A percentile compares a stretch with the other conserved stretches of the same genome.
Evolutionary conservation across 2,797 vertebrate genomes (phyloP).

Genomic region (Etheostoma nigrum): DNA sequence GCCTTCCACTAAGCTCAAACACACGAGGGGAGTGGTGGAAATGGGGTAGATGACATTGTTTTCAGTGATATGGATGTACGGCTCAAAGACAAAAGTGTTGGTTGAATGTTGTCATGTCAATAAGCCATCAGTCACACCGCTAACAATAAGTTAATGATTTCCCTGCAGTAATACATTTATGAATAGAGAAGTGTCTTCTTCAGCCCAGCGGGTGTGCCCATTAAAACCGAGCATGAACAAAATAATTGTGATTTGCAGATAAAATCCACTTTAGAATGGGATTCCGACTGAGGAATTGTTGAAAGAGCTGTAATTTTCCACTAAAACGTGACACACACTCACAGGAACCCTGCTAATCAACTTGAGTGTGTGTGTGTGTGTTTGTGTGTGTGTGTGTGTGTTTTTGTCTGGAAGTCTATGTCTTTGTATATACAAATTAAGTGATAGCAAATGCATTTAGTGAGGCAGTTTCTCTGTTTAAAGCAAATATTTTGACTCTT

Average conservation of each 20-base stretch:
- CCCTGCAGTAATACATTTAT: conserved; percentile 87
- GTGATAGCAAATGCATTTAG: conserved; percentile 37
- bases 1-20: conserved; percentile 77
- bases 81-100: conserved; percentile 76
- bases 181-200: conserved; percentile 86
- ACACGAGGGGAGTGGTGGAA: conserved; percentile 68
- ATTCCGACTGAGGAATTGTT: conserved; percentile 87
- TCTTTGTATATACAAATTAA: conserved; percentile 43
- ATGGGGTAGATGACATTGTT: conserved; percentile 79
- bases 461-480: conserved; percentile 8
- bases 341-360: conserved; percentile 76
- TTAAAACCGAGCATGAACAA: conserved; percentile 87
- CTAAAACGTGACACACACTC: conserved; percentile 85
- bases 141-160: conserved; percentile 88
- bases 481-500: not conserved
- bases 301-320: conserved; percentile 88
- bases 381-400: conserved; percentile 29
- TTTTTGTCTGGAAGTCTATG: conserved; percentile 38
- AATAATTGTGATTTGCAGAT: conserved; percentile 90
- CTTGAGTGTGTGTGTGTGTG: conserved; percentile 42
- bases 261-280: conserved; percentile 84
- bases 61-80: conserved; percentile 74
- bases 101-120: conserved; percentile 82
- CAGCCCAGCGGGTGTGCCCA: conserved; percentile 84
- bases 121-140: conserved; percentile 79